These are phyloP conservation scores for Glyphotaelius pellucidus DNA, from an alignment of 2,888 invertebrate genomes.

Conservation along the genomic window DNA sequence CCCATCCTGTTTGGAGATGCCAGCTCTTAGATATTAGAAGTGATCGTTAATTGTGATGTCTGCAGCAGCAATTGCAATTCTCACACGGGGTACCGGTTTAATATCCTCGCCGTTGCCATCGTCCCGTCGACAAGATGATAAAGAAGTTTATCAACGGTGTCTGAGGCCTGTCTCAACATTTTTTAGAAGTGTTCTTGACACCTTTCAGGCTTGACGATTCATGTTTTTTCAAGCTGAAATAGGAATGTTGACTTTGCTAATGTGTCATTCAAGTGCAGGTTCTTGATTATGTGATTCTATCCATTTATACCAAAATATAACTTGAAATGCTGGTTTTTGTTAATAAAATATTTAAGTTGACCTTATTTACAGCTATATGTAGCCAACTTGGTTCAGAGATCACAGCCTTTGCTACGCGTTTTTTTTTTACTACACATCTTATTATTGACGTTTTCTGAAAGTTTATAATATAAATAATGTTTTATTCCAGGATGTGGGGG, in stretches of 20 bases:
- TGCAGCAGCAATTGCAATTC: slow-evolving; percentile 17
- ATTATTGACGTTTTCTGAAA: no score
- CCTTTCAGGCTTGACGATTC: neutral
- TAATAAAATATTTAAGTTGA: no score
- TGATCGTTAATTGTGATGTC: slow-evolving; percentile 36
- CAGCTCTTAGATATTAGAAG: slow-evolving; percentile 18
- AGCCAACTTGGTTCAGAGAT: no score
- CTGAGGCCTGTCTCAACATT: neutral
- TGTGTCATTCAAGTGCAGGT: neutral
- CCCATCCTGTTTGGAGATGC: slow-evolving; percentile 30
- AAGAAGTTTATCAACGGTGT: slow-evolving; percentile 2
- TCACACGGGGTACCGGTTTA: slow-evolving; percentile 32
- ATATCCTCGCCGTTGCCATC: neutral
- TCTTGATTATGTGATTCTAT: neutral
- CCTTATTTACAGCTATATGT: no score
- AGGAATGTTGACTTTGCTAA: neutral
- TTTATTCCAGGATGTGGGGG: no score
- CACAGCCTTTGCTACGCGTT: no score
- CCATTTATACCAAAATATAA: no score
- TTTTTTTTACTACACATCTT: no score
- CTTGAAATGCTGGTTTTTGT: no score
- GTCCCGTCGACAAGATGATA: neutral
- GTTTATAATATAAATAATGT: no score
- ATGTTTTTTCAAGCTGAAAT: neutral
- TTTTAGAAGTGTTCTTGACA: neutral